phyloP scores from a whole-genome alignment of 2,797 vertebrate genomes.

The Halcyon smyrnensis region DNA sequence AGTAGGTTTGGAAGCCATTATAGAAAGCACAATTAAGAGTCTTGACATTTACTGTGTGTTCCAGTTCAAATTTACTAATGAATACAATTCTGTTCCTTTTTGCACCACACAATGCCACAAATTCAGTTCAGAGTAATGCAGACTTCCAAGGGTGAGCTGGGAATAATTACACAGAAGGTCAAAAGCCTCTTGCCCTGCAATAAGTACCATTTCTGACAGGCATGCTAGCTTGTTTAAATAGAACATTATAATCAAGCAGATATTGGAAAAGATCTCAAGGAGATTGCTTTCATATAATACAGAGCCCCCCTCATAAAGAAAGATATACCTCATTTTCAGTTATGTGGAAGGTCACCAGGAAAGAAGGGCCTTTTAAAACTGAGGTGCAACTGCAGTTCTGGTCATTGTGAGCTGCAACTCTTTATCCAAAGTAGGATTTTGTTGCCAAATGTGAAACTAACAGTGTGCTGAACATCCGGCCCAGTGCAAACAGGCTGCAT shows the following conservation, averaged over 20 bases:
- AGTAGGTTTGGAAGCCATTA: constrained; percentile 78
- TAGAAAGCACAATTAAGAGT: constrained; percentile 78
- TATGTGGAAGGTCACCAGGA: background rate
- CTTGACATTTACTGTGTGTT: constrained; percentile 80
- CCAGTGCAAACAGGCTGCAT: background rate
- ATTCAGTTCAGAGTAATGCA: constrained; percentile 71
- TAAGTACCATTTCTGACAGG: constrained; percentile 73
- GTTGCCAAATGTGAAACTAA: background rate
- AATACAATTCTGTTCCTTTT: constrained; percentile 69
- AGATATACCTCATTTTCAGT: constrained; percentile 15
- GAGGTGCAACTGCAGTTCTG: background rate
- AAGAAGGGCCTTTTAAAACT: background rate
- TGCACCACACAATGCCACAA: constrained; percentile 68
- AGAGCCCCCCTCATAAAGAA: background rate
- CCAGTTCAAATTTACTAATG: constrained; percentile 79
- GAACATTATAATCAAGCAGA: constrained; percentile 29
- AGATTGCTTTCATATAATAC: constrained; percentile 18
- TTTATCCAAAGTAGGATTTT: background rate
- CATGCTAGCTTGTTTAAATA: constrained; percentile 63
- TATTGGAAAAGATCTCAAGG: constrained; percentile 46
- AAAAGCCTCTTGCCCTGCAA: constrained; percentile 73
- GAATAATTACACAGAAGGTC: constrained; percentile 78
- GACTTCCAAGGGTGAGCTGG: constrained; percentile 74
- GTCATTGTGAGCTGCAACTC: background rate
- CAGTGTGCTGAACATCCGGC: background rate